These are phyloP conservation scores for Galerucella pusilla DNA, from an alignment of 2,888 invertebrate genomes.

Conservation along the genomic window DNA sequence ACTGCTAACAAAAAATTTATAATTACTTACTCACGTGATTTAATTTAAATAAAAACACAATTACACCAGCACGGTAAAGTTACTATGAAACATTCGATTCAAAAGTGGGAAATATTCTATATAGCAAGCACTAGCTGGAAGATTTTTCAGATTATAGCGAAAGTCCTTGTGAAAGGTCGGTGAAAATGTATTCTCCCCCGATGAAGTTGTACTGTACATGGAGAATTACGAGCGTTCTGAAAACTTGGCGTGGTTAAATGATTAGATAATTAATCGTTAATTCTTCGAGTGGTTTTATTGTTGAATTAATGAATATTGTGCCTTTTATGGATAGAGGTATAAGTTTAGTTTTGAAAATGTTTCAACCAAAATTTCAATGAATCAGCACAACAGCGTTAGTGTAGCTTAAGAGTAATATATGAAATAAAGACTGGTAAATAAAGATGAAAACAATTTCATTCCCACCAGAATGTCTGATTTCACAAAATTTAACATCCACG, in stretches of 20 bases:
- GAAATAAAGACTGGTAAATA: no score
- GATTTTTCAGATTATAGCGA: constrained; percentile 1
- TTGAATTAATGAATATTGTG: no score
- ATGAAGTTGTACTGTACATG: background rate
- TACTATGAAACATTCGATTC: background rate
- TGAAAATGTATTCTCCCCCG: constrained; percentile 5
- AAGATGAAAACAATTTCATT: no score
- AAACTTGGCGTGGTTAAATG: background rate
- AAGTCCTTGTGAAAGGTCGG: constrained; percentile 11
- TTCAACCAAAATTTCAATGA: no score
- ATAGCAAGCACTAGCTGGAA: background rate
- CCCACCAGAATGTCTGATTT: no score
- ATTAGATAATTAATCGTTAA: background rate
- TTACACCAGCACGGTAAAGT: background rate
- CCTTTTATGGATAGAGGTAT: no score
- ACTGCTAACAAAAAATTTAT: no score
- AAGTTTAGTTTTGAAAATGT: no score
- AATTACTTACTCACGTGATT: background rate
- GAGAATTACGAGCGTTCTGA: background rate
- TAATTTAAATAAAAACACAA: background rate
- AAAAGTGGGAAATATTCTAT: background rate
- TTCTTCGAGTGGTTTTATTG: background rate
- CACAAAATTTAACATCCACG: no score
- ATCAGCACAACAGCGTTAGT: no score
- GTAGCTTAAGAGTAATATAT: no score